phyloP scores from a whole-genome alignment of 2,888 invertebrate genomes.

The Stenichneumon culpator region DNA sequence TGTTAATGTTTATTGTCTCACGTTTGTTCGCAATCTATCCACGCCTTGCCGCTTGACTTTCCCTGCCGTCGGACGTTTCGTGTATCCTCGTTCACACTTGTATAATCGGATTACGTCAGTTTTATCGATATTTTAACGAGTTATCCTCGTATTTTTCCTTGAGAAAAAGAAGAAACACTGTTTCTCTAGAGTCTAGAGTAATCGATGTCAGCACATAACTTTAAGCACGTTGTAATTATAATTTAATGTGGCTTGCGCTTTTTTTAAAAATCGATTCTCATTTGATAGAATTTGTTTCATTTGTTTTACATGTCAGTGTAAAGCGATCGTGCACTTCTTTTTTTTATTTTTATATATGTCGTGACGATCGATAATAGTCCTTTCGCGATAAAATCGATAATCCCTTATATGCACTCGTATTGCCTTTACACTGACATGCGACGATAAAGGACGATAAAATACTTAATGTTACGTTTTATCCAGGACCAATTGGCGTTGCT shows the following conservation, averaged over 20 bases:
- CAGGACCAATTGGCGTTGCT: conserved; percentile 97
- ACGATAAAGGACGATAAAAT: conserved; percentile 43
- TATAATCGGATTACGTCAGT: not conserved
- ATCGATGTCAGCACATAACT: not conserved
- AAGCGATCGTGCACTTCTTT: conserved; percentile 4
- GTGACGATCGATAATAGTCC: conserved; percentile 4
- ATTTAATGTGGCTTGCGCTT: conserved; percentile 19
- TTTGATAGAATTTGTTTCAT: conserved; percentile 37
- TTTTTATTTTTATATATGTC: not conserved
- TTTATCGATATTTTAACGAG: not conserved
- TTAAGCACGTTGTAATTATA: conserved; percentile 5
- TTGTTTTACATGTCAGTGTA: conserved; percentile 46
- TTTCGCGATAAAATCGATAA: conserved; percentile 7
- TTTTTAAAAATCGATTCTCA: conserved; percentile 37
- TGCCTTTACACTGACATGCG: conserved; percentile 48
- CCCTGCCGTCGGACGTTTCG: not conserved
- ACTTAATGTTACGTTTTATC: conserved; percentile 50
- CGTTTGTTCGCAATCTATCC: not conserved
- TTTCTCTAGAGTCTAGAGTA: not conserved
- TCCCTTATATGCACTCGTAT: not conserved
- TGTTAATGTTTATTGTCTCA: not conserved
- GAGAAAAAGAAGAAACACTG: not conserved
- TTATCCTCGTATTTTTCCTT: not conserved
- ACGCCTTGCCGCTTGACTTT: not conserved
- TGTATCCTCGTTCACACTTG: not conserved